phyloP scores from a whole-genome alignment of 2,888 invertebrate species.

The Patella depressa region DNA sequence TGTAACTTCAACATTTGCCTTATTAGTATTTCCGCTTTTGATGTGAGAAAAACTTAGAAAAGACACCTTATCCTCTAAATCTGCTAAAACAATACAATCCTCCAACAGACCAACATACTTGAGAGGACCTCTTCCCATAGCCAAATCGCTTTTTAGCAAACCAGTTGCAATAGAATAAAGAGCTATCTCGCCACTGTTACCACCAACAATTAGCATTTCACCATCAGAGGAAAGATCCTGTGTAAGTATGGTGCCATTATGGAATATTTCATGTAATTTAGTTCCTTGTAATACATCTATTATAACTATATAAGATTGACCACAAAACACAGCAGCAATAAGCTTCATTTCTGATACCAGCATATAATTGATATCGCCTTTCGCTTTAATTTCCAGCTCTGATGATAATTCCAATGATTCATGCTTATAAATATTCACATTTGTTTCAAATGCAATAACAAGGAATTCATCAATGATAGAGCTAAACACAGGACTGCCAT shows the following conservation, averaged over 20 bases:
- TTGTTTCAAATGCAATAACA: neutral
- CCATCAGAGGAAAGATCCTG: constrained; percentile 47
- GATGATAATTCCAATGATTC: neutral
- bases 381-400: constrained; percentile 26
- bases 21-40: neutral
- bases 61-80: neutral
- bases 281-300: constrained; percentile 29
- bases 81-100: neutral
- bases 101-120: neutral
- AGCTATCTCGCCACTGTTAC: constrained; percentile 36
- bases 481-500: neutral
- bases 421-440: neutral
- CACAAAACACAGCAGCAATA: constrained; percentile 33
- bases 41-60: neutral
- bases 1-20: constrained; percentile 4
- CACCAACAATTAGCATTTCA: constrained; percentile 41
- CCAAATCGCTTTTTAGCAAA: constrained; percentile 13
- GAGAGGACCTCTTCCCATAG: constrained; percentile 12
- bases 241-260: constrained; percentile 35
- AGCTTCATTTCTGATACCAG: constrained; percentile 35
- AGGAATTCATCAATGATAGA: neutral
- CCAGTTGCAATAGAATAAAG: constrained; percentile 41
- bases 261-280: constrained; percentile 24
- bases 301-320: constrained; percentile 32
- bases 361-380: neutral